These are phyloP conservation scores for Paedocypris micromegethes DNA, from an alignment of 2,797 vertebrate species.

Conservation along the genomic window DNA sequence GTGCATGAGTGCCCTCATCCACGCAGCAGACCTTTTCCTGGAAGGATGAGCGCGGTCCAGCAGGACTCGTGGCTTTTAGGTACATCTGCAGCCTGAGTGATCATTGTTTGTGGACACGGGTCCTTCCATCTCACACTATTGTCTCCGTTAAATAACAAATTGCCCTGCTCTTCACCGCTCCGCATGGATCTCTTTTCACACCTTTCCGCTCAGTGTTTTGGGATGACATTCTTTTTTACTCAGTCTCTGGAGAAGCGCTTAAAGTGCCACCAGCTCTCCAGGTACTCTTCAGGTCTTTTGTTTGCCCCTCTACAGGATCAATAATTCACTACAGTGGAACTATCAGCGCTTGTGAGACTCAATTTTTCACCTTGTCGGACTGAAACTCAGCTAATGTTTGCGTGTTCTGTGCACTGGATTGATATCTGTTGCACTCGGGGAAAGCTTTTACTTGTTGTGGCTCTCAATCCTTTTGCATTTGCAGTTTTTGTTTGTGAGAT, in stretches of 20 bases:
- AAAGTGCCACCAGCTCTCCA: slow-evolving; percentile 54
- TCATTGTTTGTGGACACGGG: slow-evolving; percentile 47
- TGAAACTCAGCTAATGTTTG: slow-evolving; percentile 67
- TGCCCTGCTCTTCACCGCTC: slow-evolving; percentile 52
- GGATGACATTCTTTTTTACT: slow-evolving; percentile 45
- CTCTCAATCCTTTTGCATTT: slow-evolving; percentile 21
- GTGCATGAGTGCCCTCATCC: slow-evolving; percentile 37
- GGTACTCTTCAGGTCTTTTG: slow-evolving; percentile 48
- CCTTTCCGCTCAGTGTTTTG: slow-evolving; percentile 56
- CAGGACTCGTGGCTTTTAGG: slow-evolving; percentile 32
- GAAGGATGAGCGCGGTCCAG: slow-evolving; percentile 44
- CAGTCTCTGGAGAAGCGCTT: slow-evolving; percentile 13
- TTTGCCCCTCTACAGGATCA: slow-evolving; percentile 60
- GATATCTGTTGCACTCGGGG: slow-evolving; percentile 59
- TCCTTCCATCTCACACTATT: slow-evolving; percentile 52
- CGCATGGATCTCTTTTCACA: slow-evolving; percentile 52
- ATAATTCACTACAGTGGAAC: slow-evolving; percentile 70
- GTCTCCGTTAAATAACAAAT: slow-evolving; percentile 60
- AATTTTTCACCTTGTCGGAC: slow-evolving; percentile 68
- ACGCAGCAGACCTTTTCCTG: slow-evolving; percentile 20
- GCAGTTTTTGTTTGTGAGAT: not conserved
- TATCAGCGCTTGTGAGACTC: slow-evolving; percentile 52
- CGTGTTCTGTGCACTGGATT: slow-evolving; percentile 49
- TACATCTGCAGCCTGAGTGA: slow-evolving; percentile 47
- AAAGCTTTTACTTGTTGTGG: slow-evolving; percentile 4